These are phyloP conservation scores for Eulemur coronatus DNA, from an alignment of 2,797 vertebrate genomes.

Conservation along the genomic window DNA sequence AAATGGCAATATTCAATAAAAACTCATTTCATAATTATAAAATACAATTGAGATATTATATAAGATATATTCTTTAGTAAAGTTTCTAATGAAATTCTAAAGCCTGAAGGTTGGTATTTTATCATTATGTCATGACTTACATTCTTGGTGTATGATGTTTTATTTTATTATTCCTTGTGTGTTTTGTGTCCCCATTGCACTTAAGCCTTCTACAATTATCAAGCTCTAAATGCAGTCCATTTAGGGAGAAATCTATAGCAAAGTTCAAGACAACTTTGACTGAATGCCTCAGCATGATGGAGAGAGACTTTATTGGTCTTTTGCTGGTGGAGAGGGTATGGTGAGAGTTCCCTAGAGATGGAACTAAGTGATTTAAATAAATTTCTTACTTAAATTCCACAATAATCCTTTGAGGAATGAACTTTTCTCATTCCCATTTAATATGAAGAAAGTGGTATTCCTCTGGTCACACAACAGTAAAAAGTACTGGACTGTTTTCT, in stretches of 20 bases:
- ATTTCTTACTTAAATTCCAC: neutral
- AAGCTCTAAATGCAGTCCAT: neutral
- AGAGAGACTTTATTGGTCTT: neutral
- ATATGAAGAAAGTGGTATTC: neutral
- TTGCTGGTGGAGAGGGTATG: neutral
- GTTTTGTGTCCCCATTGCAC: neutral
- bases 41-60: neutral
- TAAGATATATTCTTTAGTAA: neutral
- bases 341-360: neutral
- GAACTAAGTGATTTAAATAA: neutral
- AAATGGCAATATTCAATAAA: neutral
- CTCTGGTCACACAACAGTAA: neutral
- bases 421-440: neutral
- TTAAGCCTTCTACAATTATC: neutral
- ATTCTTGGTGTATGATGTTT: neutral
- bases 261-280: neutral
- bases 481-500: neutral
- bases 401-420: neutral
- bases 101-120: neutral
- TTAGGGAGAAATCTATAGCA: neutral
- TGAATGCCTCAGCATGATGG: neutral
- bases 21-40: neutral
- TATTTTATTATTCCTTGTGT: neutral
- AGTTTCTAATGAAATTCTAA: constrained; percentile 8
- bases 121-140: neutral